A percentile compares a stretch with the other conserved stretches of the same genome.
Evolutionary conservation across 2,888 invertebrate species (phyloP).

Genomic region (Julus scanicus): DNA sequence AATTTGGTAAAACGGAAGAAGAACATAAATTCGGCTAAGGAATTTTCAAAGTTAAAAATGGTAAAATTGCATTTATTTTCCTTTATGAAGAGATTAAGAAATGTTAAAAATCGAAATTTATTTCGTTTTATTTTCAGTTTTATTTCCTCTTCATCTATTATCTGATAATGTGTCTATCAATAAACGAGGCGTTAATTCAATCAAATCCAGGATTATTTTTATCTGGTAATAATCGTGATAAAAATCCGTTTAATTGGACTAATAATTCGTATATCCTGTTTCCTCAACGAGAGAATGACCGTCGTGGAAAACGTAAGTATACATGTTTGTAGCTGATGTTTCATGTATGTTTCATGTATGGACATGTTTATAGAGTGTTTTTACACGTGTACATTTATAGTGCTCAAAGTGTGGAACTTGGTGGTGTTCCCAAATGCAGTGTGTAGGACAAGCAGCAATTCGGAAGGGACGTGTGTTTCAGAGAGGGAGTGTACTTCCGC

Average conservation of each 20-base stretch:
- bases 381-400: background rate
- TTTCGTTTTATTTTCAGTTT: background rate
- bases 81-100: no score
- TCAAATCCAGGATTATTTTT: background rate
- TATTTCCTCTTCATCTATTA: background rate
- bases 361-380: no score
- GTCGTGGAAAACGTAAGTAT: background rate
- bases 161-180: background rate
- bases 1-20: background rate
- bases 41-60: background rate
- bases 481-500: constrained; percentile 58
- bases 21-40: background rate
- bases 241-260: background rate
- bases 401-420: constrained; percentile 22
- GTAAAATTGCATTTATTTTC: background rate
- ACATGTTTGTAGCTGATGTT: no score
- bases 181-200: background rate
- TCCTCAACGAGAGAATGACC: background rate
- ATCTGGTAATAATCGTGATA: background rate
- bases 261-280: background rate
- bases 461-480: constrained; percentile 56
- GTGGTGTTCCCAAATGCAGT: constrained; percentile 31
- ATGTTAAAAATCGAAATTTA: background rate
- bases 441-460: constrained; percentile 11
- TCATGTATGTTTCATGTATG: background rate